These are phyloP conservation scores for Euleptes europaea DNA, from an alignment of 2,113 vertebrate species.

Conservation along the genomic window DNA sequence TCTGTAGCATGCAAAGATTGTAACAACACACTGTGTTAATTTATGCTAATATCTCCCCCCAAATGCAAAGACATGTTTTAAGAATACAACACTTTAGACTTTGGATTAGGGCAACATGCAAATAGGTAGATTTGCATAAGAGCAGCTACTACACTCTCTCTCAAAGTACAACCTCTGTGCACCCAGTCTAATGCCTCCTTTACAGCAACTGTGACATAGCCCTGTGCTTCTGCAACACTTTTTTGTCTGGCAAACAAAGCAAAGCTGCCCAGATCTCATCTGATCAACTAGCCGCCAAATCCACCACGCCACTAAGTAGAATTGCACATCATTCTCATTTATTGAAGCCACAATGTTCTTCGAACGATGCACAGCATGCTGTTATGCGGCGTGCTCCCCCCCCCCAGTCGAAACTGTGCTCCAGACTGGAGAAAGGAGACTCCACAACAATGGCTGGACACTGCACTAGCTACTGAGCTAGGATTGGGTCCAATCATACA, in stretches of 20 bases:
- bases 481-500: neutral
- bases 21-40: constrained; percentile 53
- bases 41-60: constrained; percentile 45
- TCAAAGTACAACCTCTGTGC: constrained; percentile 15
- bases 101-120: constrained; percentile 34
- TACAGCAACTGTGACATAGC: neutral
- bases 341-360: neutral
- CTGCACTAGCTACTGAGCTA: neutral
- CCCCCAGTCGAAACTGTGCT: no score
- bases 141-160: constrained; percentile 4
- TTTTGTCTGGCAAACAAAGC: neutral
- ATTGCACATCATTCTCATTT: neutral
- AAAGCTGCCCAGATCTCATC: neutral
- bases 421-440: neutral
- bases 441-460: neutral
- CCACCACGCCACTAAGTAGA: neutral
- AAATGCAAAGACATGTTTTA: constrained; percentile 44
- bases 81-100: constrained; percentile 36
- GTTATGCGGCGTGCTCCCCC: neutral
- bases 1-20: constrained; percentile 24
- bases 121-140: constrained; percentile 35
- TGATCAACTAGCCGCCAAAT: neutral
- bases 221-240: neutral
- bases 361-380: neutral
- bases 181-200: neutral